These are phyloP conservation scores for Zoanthus sociatus DNA, from an alignment of 92 coral and sea anemone species.

Conservation along the genomic window DNA sequence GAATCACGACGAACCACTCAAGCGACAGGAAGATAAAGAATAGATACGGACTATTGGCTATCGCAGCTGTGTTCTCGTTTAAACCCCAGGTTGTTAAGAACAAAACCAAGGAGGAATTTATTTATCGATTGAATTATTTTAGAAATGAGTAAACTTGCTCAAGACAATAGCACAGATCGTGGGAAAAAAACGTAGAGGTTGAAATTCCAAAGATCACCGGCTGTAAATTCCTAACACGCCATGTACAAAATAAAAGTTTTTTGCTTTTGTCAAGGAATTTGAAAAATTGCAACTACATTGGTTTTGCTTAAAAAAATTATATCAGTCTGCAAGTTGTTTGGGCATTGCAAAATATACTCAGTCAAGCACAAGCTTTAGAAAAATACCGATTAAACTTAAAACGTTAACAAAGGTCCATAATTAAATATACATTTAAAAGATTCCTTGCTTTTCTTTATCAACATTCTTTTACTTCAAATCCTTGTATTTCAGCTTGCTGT, in stretches of 20 bases:
- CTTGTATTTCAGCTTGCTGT: too few species aligned
- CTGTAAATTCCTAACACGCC: slow-evolving; percentile 4
- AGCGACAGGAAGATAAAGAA: slow-evolving; percentile 4
- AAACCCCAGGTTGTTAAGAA: slow-evolving; percentile 44
- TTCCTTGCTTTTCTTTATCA: too few species aligned
- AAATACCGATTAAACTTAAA: too few species aligned
- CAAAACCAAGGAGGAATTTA: slow-evolving; percentile 17
- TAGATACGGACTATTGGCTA: neutral
- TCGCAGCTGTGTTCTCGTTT: slow-evolving; percentile 35
- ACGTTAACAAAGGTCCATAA: too few species aligned
- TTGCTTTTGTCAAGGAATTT: neutral
- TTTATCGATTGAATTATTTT: slow-evolving; percentile 31
- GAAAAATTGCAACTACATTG: neutral
- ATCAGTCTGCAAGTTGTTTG: too few species aligned
- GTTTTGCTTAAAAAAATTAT: too few species aligned
- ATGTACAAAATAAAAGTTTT: neutral
- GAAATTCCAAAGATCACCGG: slow-evolving; percentile 15
- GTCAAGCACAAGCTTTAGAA: too few species aligned
- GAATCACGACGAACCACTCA: slow-evolving; percentile 34
- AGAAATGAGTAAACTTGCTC: slow-evolving; percentile 31
- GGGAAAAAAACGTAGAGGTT: slow-evolving; percentile 29
- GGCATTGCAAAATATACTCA: too few species aligned
- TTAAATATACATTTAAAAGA: too few species aligned
- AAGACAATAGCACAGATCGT: slow-evolving; percentile 40
- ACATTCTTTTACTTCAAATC: too few species aligned